These are phyloP conservation scores for Pterocles orientalis DNA, from an alignment of 2,113 vertebrate genomes.

Conservation along the genomic window DNA sequence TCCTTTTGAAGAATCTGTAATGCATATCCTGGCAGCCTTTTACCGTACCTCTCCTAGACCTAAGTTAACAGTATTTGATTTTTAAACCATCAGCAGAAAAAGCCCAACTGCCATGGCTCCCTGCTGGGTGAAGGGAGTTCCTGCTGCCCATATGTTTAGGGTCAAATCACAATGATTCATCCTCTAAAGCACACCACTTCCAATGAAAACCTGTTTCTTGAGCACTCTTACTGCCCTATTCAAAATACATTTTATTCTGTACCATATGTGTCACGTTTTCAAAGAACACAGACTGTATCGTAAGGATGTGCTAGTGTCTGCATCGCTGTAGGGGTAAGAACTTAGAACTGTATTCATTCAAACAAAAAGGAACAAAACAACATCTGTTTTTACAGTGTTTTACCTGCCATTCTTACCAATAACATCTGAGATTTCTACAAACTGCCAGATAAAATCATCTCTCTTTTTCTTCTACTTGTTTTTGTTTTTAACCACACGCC, in stretches of 20 bases:
- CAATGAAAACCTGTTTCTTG: background rate
- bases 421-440: background rate
- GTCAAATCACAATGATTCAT: background rate
- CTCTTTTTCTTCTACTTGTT: background rate
- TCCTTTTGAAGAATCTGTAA: background rate
- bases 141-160: constrained; percentile 2
- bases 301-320: background rate
- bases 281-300: background rate
- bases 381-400: background rate
- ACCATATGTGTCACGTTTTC: background rate
- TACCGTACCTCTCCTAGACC: background rate
- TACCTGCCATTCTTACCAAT: background rate
- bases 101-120: background rate
- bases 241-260: background rate
- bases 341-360: background rate
- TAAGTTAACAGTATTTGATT: constrained; percentile 21
- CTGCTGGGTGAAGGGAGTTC: constrained; percentile 18
- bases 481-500: background rate
- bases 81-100: constrained; percentile 27
- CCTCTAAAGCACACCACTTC: background rate
- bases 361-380: background rate
- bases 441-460: background rate
- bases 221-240: background rate
- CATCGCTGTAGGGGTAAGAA: background rate
- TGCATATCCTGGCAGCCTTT: background rate